Conservation (phyloP, 2,113 vertebrate species). For the Leptobrachium ailaonicum region DNA sequence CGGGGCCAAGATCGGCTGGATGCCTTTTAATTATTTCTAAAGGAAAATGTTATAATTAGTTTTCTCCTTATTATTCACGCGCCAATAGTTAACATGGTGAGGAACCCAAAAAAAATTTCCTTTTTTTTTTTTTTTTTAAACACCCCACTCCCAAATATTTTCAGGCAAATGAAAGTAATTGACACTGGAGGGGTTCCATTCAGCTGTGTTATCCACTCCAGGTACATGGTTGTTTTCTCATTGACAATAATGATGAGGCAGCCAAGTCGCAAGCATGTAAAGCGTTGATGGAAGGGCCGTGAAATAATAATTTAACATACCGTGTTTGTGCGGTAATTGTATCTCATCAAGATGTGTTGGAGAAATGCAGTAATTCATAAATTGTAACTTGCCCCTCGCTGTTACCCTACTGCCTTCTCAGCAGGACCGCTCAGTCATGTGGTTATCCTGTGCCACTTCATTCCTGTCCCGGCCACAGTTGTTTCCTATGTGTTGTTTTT, state of each 20-base stretch:
- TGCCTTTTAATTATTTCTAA: slow-evolving; percentile 48
- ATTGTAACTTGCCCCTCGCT: slow-evolving; percentile 40
- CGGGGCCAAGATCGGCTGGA: slow-evolving; percentile 50
- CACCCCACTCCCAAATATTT: slow-evolving; percentile 33
- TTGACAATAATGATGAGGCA: slow-evolving; percentile 33
- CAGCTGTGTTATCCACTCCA: slow-evolving; percentile 41
- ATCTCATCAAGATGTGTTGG: slow-evolving; percentile 48
- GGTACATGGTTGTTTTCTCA: slow-evolving; percentile 49
- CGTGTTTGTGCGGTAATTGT: slow-evolving; percentile 47
- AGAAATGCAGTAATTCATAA: slow-evolving; percentile 49
- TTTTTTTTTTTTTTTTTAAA: slow-evolving; percentile 3
- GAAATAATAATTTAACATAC: slow-evolving; percentile 43
- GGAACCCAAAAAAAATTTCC: slow-evolving; percentile 32
- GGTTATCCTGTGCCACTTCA: background rate
- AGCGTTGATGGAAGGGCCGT: slow-evolving; percentile 37
- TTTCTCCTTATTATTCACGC: slow-evolving; percentile 10
- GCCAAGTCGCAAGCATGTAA: slow-evolving; percentile 23
- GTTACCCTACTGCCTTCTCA: slow-evolving; percentile 33
- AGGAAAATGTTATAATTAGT: slow-evolving; percentile 32
- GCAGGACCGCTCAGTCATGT: slow-evolving; percentile 11
- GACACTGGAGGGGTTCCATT: slow-evolving; percentile 50
- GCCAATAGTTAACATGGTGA: slow-evolving; percentile 23
- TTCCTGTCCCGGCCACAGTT: background rate
- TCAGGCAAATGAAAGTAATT: slow-evolving; percentile 49
- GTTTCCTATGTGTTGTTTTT: too few species aligned